Evolutionary conservation across 2,113 vertebrate species (phyloP).

Genomic region (Crotophaga sulcirostris): DNA sequence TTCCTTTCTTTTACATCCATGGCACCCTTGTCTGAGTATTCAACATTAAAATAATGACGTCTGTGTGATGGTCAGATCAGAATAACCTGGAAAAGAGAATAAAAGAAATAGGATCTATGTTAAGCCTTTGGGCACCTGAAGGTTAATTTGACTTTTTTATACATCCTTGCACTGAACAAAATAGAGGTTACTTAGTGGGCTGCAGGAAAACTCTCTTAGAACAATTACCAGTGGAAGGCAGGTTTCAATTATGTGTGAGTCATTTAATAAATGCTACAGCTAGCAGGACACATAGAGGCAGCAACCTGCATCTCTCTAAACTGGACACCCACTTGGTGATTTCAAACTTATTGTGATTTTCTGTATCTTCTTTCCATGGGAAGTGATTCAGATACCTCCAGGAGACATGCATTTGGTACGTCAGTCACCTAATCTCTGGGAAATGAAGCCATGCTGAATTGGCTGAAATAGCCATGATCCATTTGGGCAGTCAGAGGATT

Average conservation of each 20-base stretch:
- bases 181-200: not conserved
- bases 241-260: not conserved
- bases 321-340: not conserved
- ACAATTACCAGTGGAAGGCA: not conserved
- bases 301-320: not conserved
- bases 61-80: constrained; percentile 64
- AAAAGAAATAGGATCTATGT: not conserved
- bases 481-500: not conserved
- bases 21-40: constrained; percentile 75
- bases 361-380: not conserved
- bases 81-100: constrained; percentile 70
- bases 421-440: not conserved
- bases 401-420: not conserved
- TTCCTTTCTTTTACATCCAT: constrained; percentile 98
- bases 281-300: not conserved
- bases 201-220: not conserved
- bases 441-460: not conserved
- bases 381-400: constrained; percentile 40
- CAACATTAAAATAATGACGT: constrained; percentile 80
- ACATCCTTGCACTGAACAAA: not conserved
- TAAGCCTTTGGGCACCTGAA: not conserved
- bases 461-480: no score
- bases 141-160: not conserved
- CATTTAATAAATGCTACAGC: not conserved
- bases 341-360: not conserved